Conservation (phyloP, 2,113 vertebrate genomes). For the Pseudopodoces humilis region DNA sequence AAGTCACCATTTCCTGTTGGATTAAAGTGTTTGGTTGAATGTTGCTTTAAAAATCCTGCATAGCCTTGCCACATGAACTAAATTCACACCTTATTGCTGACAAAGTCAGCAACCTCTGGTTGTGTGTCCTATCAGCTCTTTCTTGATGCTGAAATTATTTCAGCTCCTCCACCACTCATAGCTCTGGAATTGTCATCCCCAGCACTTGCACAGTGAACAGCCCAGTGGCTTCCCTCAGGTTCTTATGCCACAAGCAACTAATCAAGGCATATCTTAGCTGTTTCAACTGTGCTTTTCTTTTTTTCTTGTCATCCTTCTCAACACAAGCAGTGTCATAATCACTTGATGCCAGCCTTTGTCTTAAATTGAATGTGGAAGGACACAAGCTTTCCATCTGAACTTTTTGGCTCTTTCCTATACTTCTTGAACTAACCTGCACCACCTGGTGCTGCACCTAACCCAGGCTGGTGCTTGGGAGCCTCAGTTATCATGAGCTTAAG, state of each 20-base stretch:
- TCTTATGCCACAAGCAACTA: not conserved
- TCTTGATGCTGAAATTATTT: not conserved
- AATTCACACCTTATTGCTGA: not conserved
- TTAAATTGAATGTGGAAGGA: not conserved
- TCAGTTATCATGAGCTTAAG: not conserved
- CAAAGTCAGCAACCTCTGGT: not conserved
- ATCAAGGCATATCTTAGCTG: not conserved
- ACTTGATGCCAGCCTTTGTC: not conserved
- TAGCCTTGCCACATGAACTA: not conserved
- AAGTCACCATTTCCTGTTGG: not conserved
- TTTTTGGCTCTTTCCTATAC: not conserved
- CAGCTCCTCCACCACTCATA: not conserved
- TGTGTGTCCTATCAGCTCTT: not conserved
- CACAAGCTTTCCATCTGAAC: not conserved
- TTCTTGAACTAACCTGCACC: not conserved
- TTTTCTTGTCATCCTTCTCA: not conserved
- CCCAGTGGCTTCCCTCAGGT: not conserved
- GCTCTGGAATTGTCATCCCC: not conserved
- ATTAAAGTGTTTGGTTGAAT: not conserved
- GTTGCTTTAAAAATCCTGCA: not conserved
- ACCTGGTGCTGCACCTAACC: not conserved
- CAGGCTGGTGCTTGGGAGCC: not conserved
- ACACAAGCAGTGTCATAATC: not conserved
- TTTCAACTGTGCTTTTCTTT: not conserved
- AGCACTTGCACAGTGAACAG: not conserved